phyloP scores from a whole-genome alignment of 2,113 vertebrate species.

The Cottus gobio region DNA sequence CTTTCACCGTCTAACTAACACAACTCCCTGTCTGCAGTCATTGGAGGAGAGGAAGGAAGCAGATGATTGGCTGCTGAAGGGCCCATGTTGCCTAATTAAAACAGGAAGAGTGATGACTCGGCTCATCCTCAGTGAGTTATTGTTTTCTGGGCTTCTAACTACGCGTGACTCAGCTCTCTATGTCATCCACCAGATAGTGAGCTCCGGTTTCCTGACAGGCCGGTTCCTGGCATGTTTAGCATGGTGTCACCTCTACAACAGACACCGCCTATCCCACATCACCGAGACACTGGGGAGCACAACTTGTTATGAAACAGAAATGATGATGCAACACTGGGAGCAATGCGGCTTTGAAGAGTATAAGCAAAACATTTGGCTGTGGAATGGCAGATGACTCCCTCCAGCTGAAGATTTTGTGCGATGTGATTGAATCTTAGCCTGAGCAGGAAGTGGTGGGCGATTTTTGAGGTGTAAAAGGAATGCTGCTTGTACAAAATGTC shows the following conservation, averaged over 20 bases:
- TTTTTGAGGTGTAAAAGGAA: conserved; percentile 61
- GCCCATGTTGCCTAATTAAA: conserved; percentile 72
- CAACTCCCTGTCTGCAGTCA: conserved; percentile 50
- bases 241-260: conserved; percentile 46
- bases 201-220: conserved; percentile 54
- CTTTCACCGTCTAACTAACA: conserved; percentile 29
- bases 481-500: conserved; percentile 50
- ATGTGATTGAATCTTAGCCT: conserved; percentile 42
- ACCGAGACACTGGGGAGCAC: conserved; percentile 43
- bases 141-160: conserved; percentile 44
- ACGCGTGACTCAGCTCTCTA: conserved; percentile 74
- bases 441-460: conserved; percentile 63
- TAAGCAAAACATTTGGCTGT: conserved; percentile 46
- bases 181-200: conserved; percentile 73
- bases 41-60: conserved; percentile 68
- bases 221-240: conserved; percentile 38
- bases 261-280: conserved; percentile 29
- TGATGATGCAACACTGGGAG: conserved; percentile 59
- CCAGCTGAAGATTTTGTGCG: conserved; percentile 49
- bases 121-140: conserved; percentile 71
- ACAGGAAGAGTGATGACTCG: conserved; percentile 72
- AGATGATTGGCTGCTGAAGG: conserved; percentile 60
- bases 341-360: conserved; percentile 32
- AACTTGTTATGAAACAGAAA: conserved; percentile 66
- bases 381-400: conserved; percentile 43